phyloP scores from a whole-genome alignment of 2,888 invertebrate species.

The Diarsia mendica region DNA sequence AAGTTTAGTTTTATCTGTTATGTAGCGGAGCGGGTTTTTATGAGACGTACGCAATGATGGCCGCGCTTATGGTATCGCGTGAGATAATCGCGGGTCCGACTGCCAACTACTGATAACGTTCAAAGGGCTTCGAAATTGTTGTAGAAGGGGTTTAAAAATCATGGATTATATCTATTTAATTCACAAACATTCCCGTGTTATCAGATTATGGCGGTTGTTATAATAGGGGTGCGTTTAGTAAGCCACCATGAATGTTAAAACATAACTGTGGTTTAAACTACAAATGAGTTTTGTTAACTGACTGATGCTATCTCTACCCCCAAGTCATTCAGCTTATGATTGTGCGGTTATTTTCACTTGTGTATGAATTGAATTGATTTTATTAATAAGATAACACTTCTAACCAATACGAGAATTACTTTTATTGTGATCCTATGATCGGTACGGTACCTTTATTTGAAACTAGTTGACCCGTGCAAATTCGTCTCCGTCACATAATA shows the following conservation, averaged over 20 bases:
- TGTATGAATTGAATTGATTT: too few relatives aligned
- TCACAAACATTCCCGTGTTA: background rate
- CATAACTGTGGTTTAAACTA: background rate
- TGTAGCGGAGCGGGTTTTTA: constrained; percentile 35
- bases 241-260: background rate
- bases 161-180: background rate
- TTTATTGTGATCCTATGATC: background rate
- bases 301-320: background rate
- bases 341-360: too few relatives aligned
- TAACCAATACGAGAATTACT: background rate
- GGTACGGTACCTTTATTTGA: background rate
- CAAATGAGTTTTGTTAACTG: background rate
- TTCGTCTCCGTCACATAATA: too few relatives aligned
- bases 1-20: constrained; percentile 67
- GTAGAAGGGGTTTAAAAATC: background rate
- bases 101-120: constrained; percentile 42
- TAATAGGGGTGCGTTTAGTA: background rate
- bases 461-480: too few relatives aligned
- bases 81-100: constrained; percentile 34
- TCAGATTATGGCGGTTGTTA: background rate
- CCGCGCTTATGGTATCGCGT: constrained; percentile 34
- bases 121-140: background rate
- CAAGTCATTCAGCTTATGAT: background rate
- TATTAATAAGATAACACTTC: background rate
- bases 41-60: constrained; percentile 42